phyloP scores from a whole-genome alignment of 2,797 vertebrate species.

The Heliangelus exortis region DNA sequence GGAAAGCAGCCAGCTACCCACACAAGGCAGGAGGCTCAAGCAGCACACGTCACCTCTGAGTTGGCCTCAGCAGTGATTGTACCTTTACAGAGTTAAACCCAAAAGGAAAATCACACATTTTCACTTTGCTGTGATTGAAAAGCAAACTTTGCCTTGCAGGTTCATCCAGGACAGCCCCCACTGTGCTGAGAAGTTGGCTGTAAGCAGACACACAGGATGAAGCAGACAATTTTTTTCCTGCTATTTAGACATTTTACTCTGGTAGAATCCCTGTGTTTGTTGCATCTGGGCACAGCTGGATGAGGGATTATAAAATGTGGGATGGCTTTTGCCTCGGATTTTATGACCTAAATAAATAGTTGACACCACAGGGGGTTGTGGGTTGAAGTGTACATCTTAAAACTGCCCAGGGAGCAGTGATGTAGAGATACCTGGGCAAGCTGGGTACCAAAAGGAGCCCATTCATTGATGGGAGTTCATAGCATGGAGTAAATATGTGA shows the following conservation, averaged over 20 bases:
- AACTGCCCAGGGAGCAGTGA: background rate
- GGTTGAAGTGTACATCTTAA: background rate
- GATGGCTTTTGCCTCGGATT: background rate
- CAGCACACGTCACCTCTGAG: background rate
- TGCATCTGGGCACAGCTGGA: background rate
- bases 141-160: background rate
- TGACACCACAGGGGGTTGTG: background rate
- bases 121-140: background rate
- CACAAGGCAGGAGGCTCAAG: background rate
- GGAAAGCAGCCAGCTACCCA: background rate
- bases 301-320: background rate
- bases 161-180: background rate
- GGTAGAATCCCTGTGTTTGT: background rate
- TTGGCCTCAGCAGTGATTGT: accelerated
- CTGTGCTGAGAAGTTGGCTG: background rate
- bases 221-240: accelerated
- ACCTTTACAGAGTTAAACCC: background rate
- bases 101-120: background rate
- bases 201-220: background rate
- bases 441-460: background rate
- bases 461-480: accelerated
- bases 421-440: background rate
- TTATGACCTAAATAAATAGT: background rate
- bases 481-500: background rate
- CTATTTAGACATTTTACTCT: background rate